These are phyloP conservation scores for Typhlomys cinereus DNA, from an alignment of 2,113 vertebrate species.

Conservation along the genomic window DNA sequence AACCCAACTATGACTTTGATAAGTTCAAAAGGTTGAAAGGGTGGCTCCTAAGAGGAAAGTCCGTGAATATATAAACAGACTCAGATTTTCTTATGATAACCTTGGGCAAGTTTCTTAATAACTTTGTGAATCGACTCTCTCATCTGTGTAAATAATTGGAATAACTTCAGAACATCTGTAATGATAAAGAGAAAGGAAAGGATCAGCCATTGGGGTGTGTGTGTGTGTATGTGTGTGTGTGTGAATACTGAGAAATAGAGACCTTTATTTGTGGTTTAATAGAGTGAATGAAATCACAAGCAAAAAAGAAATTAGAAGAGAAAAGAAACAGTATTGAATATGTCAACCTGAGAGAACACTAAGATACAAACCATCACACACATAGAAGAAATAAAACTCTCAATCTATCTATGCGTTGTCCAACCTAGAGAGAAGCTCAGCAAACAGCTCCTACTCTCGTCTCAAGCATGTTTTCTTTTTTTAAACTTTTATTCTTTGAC, in stretches of 20 bases:
- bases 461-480: neutral
- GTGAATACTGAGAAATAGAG: no score
- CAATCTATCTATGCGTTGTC: neutral
- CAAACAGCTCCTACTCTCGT: neutral
- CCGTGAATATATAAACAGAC: neutral
- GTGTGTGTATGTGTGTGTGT: no score
- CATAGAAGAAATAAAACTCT: neutral
- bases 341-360: neutral
- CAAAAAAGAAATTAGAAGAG: neutral
- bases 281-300: neutral
- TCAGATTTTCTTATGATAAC: neutral
- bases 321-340: neutral
- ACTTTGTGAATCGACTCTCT: neutral
- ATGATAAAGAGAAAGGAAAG: neutral
- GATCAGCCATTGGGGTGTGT: neutral
- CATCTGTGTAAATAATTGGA: neutral
- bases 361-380: neutral
- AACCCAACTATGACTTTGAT: neutral
- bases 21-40: neutral
- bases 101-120: neutral
- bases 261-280: neutral
- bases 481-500: no score
- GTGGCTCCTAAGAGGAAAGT: neutral
- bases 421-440: neutral
- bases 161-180: neutral